Evolutionary conservation across 2,797 vertebrate genomes (phyloP).

Genomic region (Sebastes steindachneri): DNA sequence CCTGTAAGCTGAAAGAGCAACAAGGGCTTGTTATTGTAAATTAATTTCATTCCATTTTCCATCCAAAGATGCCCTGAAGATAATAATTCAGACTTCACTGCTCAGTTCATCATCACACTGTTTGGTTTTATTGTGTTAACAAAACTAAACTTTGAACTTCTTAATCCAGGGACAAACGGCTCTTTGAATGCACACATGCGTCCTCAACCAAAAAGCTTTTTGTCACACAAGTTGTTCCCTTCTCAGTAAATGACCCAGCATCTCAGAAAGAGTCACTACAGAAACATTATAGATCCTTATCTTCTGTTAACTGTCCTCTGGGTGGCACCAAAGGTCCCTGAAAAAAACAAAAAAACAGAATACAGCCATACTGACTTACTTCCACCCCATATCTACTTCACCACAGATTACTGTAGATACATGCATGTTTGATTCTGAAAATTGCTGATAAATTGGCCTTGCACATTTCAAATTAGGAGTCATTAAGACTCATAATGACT

Average conservation of each 20-base stretch:
- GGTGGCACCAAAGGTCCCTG: not conserved
- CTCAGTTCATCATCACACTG: not conserved
- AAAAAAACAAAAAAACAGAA: not conserved
- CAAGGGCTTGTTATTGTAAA: too few relatives aligned
- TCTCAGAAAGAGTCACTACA: not conserved
- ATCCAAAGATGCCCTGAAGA: not conserved
- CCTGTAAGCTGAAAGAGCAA: not conserved
- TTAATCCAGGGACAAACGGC: not conserved
- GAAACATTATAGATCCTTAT: not conserved
- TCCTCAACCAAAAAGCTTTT: not conserved
- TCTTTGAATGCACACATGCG: not conserved
- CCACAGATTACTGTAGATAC: not conserved
- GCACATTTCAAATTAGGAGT: constrained; percentile 6
- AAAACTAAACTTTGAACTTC: not conserved
- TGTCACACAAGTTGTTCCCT: not conserved
- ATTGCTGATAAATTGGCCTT: constrained; percentile 1
- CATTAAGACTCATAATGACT: constrained; percentile 17
- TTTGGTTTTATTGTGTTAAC: not conserved
- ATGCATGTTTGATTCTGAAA: constrained; percentile 2
- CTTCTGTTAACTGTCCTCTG: not conserved
- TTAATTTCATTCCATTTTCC: too few relatives aligned
- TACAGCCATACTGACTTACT: not conserved
- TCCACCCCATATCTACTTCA: too few relatives aligned
- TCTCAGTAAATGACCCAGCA: not conserved
- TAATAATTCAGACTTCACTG: not conserved